These are phyloP conservation scores for Indicator maculatus DNA, from an alignment of 2,113 vertebrate genomes.

Conservation along the genomic window DNA sequence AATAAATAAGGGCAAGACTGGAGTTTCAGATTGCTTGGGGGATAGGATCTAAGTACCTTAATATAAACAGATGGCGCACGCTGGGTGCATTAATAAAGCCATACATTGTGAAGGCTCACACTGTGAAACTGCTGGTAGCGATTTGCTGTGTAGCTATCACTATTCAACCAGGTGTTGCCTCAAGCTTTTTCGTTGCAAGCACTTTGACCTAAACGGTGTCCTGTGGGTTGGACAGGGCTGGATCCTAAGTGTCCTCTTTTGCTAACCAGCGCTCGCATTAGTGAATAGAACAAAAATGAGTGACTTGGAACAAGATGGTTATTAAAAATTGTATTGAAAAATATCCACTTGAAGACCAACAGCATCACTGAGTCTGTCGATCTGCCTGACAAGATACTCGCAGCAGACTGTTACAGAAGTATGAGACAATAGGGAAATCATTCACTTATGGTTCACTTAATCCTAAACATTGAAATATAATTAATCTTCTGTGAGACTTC, in stretches of 20 bases:
- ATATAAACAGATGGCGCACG: background rate
- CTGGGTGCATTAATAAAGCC: background rate
- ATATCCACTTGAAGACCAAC: background rate
- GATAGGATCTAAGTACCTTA: background rate
- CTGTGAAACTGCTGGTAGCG: background rate
- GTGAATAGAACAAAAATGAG: background rate
- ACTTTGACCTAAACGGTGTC: fast-evolving
- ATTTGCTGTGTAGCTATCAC: fast-evolving
- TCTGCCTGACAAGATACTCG: background rate
- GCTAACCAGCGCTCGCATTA: background rate
- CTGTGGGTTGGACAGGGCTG: background rate
- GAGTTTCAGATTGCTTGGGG: background rate
- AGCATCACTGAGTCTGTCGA: background rate
- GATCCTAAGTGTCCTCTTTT: background rate
- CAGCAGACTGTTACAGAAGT: background rate
- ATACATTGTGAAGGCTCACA: fast-evolving
- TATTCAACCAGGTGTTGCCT: background rate
- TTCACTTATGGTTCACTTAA: background rate
- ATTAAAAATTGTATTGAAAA: background rate
- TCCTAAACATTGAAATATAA: background rate
- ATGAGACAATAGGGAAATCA: background rate
- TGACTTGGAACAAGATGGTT: background rate
- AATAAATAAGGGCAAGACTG: background rate
- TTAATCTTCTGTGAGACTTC: background rate
- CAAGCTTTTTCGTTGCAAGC: background rate